These are phyloP conservation scores for Myopa testacea DNA, from an alignment of 2,888 invertebrate species.

Conservation along the genomic window DNA sequence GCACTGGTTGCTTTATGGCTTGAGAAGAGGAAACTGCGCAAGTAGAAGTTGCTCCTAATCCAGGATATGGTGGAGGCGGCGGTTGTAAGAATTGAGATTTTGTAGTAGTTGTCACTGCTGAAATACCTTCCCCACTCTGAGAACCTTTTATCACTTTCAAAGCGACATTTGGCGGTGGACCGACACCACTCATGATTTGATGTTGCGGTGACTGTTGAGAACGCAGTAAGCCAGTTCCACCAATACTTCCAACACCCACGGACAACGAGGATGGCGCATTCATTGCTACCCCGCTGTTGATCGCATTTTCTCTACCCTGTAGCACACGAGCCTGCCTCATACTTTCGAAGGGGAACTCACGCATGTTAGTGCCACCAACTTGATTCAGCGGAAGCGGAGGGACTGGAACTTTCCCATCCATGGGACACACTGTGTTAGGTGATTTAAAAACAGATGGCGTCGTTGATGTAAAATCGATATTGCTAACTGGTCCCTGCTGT, in stretches of 20 bases:
- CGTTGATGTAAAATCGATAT: slow-evolving; percentile 41
- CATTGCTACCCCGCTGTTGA: slow-evolving; percentile 19
- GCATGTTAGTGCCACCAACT: slow-evolving; percentile 59
- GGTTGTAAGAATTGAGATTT: slow-evolving; percentile 65
- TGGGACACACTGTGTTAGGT: slow-evolving; percentile 90
- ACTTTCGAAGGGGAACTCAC: slow-evolving; percentile 87
- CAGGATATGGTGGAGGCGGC: slow-evolving; percentile 66
- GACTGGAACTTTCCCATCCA: slow-evolving; percentile 78
- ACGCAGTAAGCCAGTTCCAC: slow-evolving; percentile 17
- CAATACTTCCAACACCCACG: slow-evolving; percentile 34
- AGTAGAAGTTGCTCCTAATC: slow-evolving; percentile 50
- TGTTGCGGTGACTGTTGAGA: slow-evolving; percentile 49
- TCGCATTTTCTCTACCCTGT: slow-evolving; percentile 72
- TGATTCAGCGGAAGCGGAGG: slow-evolving; percentile 71
- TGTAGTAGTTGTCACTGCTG: slow-evolving; percentile 44
- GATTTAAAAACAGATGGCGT: slow-evolving; percentile 73
- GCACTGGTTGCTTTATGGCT: slow-evolving; percentile 46
- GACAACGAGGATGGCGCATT: slow-evolving; percentile 25
- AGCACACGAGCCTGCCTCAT: slow-evolving; percentile 92
- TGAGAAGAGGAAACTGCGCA: slow-evolving; percentile 45
- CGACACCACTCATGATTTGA: slow-evolving; percentile 52
- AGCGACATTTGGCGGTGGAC: slow-evolving; percentile 58
- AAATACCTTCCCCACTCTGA: slow-evolving; percentile 54
- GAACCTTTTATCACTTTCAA: slow-evolving; percentile 60
- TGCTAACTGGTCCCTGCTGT: slow-evolving; percentile 49